phyloP scores from a whole-genome alignment of 2,888 invertebrate genomes.

The Macrophya annulata region DNA sequence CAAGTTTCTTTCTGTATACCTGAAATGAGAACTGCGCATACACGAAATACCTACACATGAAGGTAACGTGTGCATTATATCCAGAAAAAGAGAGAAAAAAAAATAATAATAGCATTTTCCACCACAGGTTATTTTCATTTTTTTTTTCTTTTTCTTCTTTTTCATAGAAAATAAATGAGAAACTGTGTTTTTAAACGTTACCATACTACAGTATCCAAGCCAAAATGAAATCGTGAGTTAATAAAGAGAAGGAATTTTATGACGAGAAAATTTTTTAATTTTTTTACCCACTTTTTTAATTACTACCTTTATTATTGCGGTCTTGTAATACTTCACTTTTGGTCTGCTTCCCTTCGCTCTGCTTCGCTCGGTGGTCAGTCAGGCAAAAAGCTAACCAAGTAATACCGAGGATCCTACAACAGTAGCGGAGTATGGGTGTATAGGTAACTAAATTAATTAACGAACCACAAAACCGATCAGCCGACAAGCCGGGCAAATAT shows the following conservation, averaged over 20 bases:
- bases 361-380: neutral
- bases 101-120: too few relatives aligned
- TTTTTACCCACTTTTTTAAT: constrained; percentile 3
- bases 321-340: neutral
- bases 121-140: too few relatives aligned
- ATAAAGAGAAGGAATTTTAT: neutral
- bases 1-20: neutral
- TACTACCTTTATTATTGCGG: neutral
- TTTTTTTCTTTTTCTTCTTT: too few relatives aligned
- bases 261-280: neutral
- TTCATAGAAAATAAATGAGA: too few relatives aligned
- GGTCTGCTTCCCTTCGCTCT: neutral
- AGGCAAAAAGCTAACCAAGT: constrained; percentile 24
- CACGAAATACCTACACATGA: neutral
- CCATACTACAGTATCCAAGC: neutral
- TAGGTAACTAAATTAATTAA: constrained; percentile 63
- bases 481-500: constrained; percentile 59
- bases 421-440: neutral
- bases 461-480: constrained; percentile 61
- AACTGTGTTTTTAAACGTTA: neutral
- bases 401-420: constrained; percentile 3
- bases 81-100: too few relatives aligned
- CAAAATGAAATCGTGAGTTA: too few relatives aligned
- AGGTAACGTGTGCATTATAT: neutral
- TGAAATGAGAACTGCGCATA: neutral